Evolutionary conservation across 2,797 vertebrate genomes (phyloP).

Genomic region (Clarias pachynema): DNA sequence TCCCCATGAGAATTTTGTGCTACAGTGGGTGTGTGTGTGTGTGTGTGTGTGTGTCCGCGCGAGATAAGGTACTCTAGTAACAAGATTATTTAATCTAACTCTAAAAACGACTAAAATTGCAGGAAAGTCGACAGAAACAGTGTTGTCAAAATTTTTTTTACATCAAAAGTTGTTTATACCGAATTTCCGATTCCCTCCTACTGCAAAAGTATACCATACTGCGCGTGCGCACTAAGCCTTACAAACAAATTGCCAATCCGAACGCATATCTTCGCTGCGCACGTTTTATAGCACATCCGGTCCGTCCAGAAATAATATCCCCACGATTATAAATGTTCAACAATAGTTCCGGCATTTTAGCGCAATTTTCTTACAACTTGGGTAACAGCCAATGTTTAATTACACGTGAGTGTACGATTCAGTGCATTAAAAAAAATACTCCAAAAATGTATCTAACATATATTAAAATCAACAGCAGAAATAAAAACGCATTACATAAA

Average conservation of each 20-base stretch:
- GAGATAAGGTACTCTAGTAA: neutral
- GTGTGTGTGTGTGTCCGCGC: no score
- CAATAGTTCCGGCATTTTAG: neutral
- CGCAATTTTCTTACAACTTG: no score
- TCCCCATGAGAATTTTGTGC: neutral
- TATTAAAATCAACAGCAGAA: neutral
- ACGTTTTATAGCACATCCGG: slow-evolving; percentile 5
- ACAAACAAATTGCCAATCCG: neutral
- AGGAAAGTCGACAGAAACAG: neutral
- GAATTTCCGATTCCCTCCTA: neutral
- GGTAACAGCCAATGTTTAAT: neutral
- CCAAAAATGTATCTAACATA: neutral
- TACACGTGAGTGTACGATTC: neutral
- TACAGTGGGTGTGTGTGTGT: neutral
- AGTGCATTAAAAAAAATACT: neutral
- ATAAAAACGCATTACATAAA: slow-evolving; percentile 6
- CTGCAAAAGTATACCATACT: neutral
- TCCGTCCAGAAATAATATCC: neutral
- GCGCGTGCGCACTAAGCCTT: neutral
- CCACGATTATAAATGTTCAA: neutral
- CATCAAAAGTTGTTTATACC: neutral
- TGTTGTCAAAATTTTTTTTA: neutral
- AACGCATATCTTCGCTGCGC: neutral
- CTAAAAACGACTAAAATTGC: neutral
- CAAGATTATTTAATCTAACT: neutral